Base-by-base conservation (phyloP, 1,140 invertebrate genomes). In the Pentalonia nigronervosa region DNA sequence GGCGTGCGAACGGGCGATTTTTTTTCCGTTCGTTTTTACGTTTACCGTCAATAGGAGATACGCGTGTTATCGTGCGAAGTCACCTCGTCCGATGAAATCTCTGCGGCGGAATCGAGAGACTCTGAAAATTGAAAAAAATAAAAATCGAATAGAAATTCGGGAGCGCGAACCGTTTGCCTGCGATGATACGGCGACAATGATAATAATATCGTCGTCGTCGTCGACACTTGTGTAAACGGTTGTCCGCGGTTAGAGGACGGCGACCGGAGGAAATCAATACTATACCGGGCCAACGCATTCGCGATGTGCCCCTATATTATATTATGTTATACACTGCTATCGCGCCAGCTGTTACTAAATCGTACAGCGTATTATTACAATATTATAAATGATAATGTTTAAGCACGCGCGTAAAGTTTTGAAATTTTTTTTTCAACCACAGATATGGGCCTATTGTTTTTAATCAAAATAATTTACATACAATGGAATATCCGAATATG, bases 251-350 rank as follows among this genome's bases (percentile, higher is more conserved):
- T 76, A 34, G 83, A 41, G 41, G 9, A 41, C 45, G 87, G 34
- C 87, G 87, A 21, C 30, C 84, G 84, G 21, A 25, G 41, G 45
- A 87, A 87, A 87, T 47, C 83, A 84, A 84, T 84, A 84, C 36
- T 84, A 84, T 41, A 41, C 34, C 83, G 83, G 8, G 83, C 34
- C 8, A 25, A 84, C 34, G 41, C 6, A 14, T 67, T 67, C 60
- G 60, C 60, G 60, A 30, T 30, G 60, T 76, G 41, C 83, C 83
- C 83, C 34, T 84, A 84, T 36, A 41, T 2, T 41, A 41, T 41
- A 4, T 41, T 41, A 41, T 41, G 41, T 41, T 41, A 2, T 84
- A 36, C 14, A 76, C 60, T 76, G 25, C 83, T 41, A 23, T 41
- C 21, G 83, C 41, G 4, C 41, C 83, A 41, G 83, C 83, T 84